Evolutionary conservation across 2,113 vertebrate species (phyloP).

Genomic region (Bolborhynchus lineola): DNA sequence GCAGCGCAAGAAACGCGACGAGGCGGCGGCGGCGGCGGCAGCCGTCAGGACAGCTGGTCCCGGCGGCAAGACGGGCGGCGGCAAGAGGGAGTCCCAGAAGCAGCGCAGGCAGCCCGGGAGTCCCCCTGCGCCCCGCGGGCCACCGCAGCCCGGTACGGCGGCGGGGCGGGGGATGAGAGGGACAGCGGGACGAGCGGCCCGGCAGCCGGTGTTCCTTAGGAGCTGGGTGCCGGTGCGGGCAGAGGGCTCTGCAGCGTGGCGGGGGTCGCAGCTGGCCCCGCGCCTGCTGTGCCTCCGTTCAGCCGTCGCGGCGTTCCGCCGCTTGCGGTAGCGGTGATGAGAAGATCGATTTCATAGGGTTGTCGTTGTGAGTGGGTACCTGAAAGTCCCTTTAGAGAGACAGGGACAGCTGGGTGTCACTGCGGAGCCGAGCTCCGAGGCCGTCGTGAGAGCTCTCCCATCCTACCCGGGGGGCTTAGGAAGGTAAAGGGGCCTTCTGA

Average conservation of each 20-base stretch:
- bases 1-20: constrained; percentile 59
- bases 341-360: rapidly evolving
- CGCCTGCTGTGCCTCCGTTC: neutral
- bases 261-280: neutral
- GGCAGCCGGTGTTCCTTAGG: neutral
- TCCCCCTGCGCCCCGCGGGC: neutral
- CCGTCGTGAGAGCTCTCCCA: neutral
- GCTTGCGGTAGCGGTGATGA: rapidly evolving
- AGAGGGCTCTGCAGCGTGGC: neutral
- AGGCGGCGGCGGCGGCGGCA: neutral
- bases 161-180: neutral
- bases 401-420: rapidly evolving
- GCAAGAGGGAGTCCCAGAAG: constrained; percentile 68
- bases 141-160: constrained; percentile 13
- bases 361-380: rapidly evolving
- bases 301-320: neutral
- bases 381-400: rapidly evolving
- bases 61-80: neutral
- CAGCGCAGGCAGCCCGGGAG: constrained; percentile 61
- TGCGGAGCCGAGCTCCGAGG: neutral
- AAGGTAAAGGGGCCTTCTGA: too few relatives aligned
- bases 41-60: neutral
- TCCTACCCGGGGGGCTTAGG: rapidly evolving
- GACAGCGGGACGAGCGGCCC: neutral
- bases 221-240: neutral